Evolutionary conservation across 2,113 vertebrate species (phyloP).

Genomic region (Phyllopteryx taeniolatus): DNA sequence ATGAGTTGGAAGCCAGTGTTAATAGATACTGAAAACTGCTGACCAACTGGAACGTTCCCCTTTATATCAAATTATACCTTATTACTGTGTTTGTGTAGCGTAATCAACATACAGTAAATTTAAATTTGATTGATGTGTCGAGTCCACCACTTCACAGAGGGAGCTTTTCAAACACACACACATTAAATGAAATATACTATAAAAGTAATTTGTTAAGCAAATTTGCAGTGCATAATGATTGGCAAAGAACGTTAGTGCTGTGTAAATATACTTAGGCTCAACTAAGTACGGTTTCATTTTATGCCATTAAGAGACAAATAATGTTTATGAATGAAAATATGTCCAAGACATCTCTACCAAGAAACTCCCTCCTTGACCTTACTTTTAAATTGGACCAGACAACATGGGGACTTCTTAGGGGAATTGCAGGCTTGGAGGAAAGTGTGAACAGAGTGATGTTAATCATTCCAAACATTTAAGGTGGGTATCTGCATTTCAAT

Average conservation of each 20-base stretch:
- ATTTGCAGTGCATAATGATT: constrained; percentile 7
- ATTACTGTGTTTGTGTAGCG: constrained; percentile 4
- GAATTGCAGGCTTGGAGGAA: constrained; percentile 22
- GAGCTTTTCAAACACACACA: constrained; percentile 1
- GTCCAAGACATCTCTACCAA: constrained; percentile 4
- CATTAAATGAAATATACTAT: constrained; percentile 11
- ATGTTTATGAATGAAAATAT: constrained; percentile 18
- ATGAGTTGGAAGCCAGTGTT: constrained; percentile 52
- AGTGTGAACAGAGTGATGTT: constrained; percentile 43
- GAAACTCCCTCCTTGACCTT: neutral
- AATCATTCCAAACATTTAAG: constrained; percentile 39
- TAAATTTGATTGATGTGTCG: constrained; percentile 35
- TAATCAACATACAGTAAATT: neutral
- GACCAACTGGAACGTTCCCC: constrained; percentile 32
- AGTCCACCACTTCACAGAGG: constrained; percentile 11
- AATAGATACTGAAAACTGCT: constrained; percentile 44
- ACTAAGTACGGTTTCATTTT: constrained; percentile 35
- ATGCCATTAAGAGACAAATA: constrained; percentile 45
- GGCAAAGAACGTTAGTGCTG: constrained; percentile 11
- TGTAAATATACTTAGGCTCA: constrained; percentile 19
- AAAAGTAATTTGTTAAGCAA: constrained; percentile 26
- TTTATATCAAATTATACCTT: constrained; percentile 32
- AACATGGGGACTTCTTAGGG: constrained; percentile 18
- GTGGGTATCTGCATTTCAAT: constrained; percentile 68
- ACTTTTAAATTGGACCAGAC: constrained; percentile 41